Evolutionary conservation across 2,888 invertebrate species (phyloP).

Genomic region (Euclidia mi): DNA sequence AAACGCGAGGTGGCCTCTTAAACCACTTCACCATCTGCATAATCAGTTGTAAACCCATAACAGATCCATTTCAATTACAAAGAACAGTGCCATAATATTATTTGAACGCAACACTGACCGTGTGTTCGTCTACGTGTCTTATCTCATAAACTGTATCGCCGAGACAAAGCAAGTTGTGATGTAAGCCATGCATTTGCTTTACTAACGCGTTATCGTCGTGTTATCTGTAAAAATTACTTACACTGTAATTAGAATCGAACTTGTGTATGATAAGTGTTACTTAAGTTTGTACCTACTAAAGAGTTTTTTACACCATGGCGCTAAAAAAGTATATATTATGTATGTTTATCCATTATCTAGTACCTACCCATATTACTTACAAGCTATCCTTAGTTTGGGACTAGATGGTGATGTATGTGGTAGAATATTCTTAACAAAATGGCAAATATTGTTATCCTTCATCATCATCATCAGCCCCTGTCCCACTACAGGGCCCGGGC

Average conservation of each 20-base stretch:
- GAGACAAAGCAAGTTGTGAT: slow-evolving; percentile 63
- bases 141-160: slow-evolving; percentile 57
- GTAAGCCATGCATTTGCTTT: slow-evolving; percentile 61
- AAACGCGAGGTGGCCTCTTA: no score
- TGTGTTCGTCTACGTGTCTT: slow-evolving; percentile 62
- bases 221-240: slow-evolving; percentile 68
- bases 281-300: background rate
- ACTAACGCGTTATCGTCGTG: slow-evolving; percentile 44
- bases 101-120: slow-evolving; percentile 23
- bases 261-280: slow-evolving; percentile 10
- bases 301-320: no score
- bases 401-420: no score
- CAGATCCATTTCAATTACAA: background rate
- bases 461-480: no score
- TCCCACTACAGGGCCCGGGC: no score
- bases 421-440: no score
- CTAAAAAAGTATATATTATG: no score
- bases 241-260: slow-evolving; percentile 42
- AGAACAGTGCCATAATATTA: slow-evolving; percentile 6
- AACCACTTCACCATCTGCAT: background rate
- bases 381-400: no score
- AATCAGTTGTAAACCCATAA: no score
- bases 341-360: no score
- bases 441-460: no score
- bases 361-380: no score